Conservation (phyloP, 2,113 vertebrate species). For the Ctenodactylus gundi region DNA sequence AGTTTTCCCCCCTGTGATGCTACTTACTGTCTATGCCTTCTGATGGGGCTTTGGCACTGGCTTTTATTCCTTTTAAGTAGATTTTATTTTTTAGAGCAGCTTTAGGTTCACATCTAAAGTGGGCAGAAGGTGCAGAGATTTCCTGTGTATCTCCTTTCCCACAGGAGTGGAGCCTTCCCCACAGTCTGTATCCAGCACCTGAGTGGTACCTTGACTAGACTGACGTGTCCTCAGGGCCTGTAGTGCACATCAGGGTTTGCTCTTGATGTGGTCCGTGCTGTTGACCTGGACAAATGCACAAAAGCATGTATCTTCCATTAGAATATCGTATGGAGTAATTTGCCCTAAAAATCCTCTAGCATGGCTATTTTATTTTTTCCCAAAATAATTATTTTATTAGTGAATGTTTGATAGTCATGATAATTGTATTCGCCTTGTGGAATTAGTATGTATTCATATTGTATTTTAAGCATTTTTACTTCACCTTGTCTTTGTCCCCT, state of each 20-base stretch:
- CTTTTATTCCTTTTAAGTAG: neutral
- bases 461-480: too few species aligned
- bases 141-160: rapidly evolving
- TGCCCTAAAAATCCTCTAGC: neutral
- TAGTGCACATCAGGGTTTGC: rapidly evolving
- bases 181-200: rapidly evolving
- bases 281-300: rapidly evolving
- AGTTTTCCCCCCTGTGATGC: neutral
- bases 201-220: rapidly evolving
- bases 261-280: neutral
- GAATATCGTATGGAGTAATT: rapidly evolving
- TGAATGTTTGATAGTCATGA: too few species aligned
- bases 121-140: neutral
- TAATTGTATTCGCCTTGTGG: too few species aligned
- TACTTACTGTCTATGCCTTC: neutral
- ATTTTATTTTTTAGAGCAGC: neutral
- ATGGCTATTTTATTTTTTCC: too few species aligned
- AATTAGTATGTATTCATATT: too few species aligned
- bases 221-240: rapidly evolving
- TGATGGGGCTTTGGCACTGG: neutral
- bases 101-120: neutral
- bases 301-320: rapidly evolving
- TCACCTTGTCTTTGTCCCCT: too few species aligned
- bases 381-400: too few species aligned
- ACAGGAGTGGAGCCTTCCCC: neutral